These are phyloP conservation scores for Sterrhoptilus dennistouni DNA, from an alignment of 2,113 vertebrate species.

Conservation along the genomic window DNA sequence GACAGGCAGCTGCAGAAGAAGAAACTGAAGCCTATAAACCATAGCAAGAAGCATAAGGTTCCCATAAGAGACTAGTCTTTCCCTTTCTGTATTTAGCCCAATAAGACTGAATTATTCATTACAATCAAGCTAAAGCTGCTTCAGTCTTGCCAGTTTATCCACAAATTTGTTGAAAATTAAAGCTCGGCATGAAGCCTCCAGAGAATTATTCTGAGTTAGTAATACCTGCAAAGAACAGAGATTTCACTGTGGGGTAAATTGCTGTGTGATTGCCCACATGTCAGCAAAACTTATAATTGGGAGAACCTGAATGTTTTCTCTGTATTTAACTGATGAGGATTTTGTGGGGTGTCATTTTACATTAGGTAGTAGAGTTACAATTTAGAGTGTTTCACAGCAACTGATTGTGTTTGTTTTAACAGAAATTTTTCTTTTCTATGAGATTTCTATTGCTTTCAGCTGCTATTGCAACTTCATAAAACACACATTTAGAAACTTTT, in stretches of 20 bases:
- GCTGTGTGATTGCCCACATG: not conserved
- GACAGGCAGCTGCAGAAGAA: not conserved
- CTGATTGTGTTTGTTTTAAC: not conserved
- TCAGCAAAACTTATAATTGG: constrained; percentile 33
- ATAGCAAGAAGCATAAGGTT: not conserved
- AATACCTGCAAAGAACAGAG: constrained; percentile 67
- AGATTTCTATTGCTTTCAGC: not conserved
- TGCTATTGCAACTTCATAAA: not conserved
- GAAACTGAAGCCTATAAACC: not conserved
- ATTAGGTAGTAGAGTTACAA: not conserved
- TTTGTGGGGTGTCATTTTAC: not conserved
- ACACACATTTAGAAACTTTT: not conserved
- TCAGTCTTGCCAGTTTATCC: constrained; percentile 15
- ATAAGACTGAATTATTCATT: constrained; percentile 60
- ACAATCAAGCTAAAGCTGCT: constrained; percentile 8
- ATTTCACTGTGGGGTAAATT: constrained; percentile 39
- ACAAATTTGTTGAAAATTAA: constrained; percentile 42
- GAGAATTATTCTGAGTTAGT: constrained; percentile 29
- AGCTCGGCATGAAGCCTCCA: not conserved
- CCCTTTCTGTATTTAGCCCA: not conserved
- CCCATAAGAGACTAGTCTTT: constrained; percentile 2
- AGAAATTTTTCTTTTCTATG: not conserved
- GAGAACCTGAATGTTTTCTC: constrained; percentile 26
- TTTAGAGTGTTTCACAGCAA: not conserved
- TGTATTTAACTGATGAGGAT: not conserved